Base-by-base conservation (phyloP, 2,888 invertebrate genomes). In the Linnaemya tessellans region DNA sequence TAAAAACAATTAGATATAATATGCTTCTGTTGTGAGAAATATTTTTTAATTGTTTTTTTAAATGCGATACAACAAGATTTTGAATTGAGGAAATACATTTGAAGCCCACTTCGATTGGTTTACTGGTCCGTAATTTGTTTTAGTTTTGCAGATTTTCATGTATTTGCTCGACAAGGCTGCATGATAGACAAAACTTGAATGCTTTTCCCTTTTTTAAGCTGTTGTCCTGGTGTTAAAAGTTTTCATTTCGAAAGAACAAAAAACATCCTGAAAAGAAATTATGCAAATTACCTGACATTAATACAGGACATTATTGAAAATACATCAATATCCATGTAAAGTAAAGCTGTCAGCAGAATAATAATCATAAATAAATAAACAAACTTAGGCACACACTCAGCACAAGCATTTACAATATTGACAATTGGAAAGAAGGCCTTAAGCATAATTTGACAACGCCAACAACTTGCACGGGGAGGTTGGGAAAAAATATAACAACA, bases 401-500 rank as follows among this genome's bases (percentile, higher is more conserved):
- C 4, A 65, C 77, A 56, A 60, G 78, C 15, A 60, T 25, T 60
- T 54, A 54, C 41, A 65, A 60, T 70, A 77, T 71, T 65, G 84
- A 80, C 68, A 68, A 62, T 80, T 84, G 25, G 5, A 68, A 67
- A 43, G 11, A 62, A 51, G 38, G 82, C 85, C 82, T 75, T 43
- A 60, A 82, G 85, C 64, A 78, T 79, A 85, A 85, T 79, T 85
- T 85, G 82, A 82, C 84, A 84, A 81, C 68, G n/a, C 38, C 49
- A 65, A 49, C 25, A 56, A 51, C 9, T 25, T 41, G 35, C 13
- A 35, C 2, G 30, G 30, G 30, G 5, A 5, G 30, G 30, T 2
- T 3, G 30, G 13, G 25, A 25, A 25, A 30, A 56, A 0, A 67
- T 30, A 79, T 4, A 71, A 70, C 65, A 68, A 81, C 73, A 65